A percentile compares a stretch with the other conserved stretches of the same genome.
Evolutionary conservation across 37 sponge, comb jelly and placozoan species (phyloP).

Genomic region (Agelas oroides): DNA sequence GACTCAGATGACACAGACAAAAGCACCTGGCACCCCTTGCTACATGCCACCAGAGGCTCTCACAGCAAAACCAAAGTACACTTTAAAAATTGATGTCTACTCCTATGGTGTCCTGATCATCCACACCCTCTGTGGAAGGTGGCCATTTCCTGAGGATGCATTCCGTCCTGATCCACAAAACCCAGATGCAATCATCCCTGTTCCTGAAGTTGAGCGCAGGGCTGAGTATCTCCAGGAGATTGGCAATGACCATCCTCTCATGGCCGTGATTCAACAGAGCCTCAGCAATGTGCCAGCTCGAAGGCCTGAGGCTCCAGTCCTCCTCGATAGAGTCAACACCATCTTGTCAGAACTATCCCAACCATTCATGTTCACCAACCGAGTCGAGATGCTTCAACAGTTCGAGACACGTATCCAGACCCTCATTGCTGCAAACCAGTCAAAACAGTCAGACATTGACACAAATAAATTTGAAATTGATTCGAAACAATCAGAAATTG

Average conservation of each 20-base stretch:
- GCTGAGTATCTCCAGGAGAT: conserved; percentile 9
- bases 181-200: not conserved
- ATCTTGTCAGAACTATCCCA: not conserved
- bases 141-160: not conserved
- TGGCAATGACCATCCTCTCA: conserved; percentile 12
- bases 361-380: conserved; percentile 6
- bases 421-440: too few species aligned
- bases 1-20: too few species aligned
- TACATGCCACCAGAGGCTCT: not conserved
- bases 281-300: not conserved
- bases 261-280: conserved; percentile 7
- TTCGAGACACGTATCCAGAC: too few species aligned
- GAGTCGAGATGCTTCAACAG: not conserved
- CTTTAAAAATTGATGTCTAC: conserved; percentile 33
- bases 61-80: too few species aligned
- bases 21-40: too few species aligned
- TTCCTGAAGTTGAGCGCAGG: conserved; percentile 13
- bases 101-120: conserved; percentile 49
- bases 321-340: not conserved
- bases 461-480: not conserved
- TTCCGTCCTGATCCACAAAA: not conserved
- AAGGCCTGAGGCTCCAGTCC: not conserved
- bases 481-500: too few species aligned
- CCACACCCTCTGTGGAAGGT: conserved; percentile 34
- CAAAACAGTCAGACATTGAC: too few species aligned